Percentiles rank a stretch among this genome's conserved stretches.
Conservation (phyloP, 2,113 vertebrate species). For the Misgurnus mizolepis region DNA sequence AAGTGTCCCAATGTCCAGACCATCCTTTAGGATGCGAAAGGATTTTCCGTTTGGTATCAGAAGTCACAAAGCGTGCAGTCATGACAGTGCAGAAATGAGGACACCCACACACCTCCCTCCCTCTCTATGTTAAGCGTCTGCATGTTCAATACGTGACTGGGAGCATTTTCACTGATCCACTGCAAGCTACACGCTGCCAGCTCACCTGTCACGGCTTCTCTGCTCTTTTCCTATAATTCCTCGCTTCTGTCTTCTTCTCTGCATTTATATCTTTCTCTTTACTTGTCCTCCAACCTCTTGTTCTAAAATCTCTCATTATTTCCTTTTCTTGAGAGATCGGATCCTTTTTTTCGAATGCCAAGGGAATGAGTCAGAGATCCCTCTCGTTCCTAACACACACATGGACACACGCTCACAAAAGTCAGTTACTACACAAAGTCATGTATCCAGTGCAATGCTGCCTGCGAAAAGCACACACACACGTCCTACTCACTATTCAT, state of each 20-base stretch:
- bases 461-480: constrained; percentile 29
- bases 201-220: constrained; percentile 15
- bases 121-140: constrained; percentile 9
- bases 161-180: constrained; percentile 25
- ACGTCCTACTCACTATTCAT: constrained; percentile 38
- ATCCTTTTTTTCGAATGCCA: constrained; percentile 35
- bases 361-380: constrained; percentile 46
- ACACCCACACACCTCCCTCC: constrained; percentile 19
- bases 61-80: constrained; percentile 21
- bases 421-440: constrained; percentile 37
- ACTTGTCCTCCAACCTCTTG: constrained; percentile 30
- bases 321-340: constrained; percentile 29
- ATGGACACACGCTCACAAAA: constrained; percentile 32
- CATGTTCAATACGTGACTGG: constrained; percentile 15
- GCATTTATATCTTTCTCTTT: background rate
- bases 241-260: background rate
- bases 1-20: background rate
- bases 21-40: background rate
- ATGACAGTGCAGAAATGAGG: constrained; percentile 43
- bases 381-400: constrained; percentile 27
- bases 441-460: constrained; percentile 26
- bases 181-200: constrained; percentile 17
- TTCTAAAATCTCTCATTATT: constrained; percentile 45
- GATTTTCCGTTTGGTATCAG: constrained; percentile 30
- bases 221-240: constrained; percentile 5